Evolutionary conservation across 2,797 vertebrate genomes (phyloP), one percentile per base, ranked within the genome.

Genomic region (Fistularia commersonii): DNA sequence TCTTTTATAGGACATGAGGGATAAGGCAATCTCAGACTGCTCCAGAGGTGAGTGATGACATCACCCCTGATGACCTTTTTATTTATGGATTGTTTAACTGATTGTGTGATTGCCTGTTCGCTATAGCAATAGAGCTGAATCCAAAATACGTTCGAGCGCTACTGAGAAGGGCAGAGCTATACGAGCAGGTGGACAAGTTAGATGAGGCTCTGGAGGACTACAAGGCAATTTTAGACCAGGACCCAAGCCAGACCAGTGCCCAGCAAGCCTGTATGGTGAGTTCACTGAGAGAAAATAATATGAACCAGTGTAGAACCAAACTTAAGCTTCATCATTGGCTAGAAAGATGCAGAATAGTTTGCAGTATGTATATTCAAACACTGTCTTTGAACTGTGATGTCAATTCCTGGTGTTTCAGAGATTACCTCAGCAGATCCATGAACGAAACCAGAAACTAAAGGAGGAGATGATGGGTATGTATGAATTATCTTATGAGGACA

Each of bases 151-250:
- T 96, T 43, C 91, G 94, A 48, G 95, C 94, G 7, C 62, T 94
- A 68, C 71, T 98, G 68, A 87, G 96, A 60, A 92, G 95, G 84
- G 97, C 95, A 0, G 95, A 98, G 69, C 82, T 99, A 3, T 93
- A 97, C 3, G 95, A 98, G 79, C 93, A 93, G 85, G 94, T 93
- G 0, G 94, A 98, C 50, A 98, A 98, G 71, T 87, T 98, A 54
- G 97, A 98, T 39, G 94, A 98, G 86, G 95, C 97, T 41, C 83
- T 98, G 64, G 94, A 95, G 65, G 96, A 98, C 85, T 99, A 96
- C 68, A 93, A 94, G 79, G 80, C 82, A 44, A 62, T 95, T 45
- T 60, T 98, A 62, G 92, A 96, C 56, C 93, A 86, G 76, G 94
- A 98, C 46, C 88, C 93, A 0, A 39, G 82, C 48, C 80, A 88